phyloP scores from a whole-genome alignment of 2,113 vertebrate genomes.

The Haplochromis burtoni region DNA sequence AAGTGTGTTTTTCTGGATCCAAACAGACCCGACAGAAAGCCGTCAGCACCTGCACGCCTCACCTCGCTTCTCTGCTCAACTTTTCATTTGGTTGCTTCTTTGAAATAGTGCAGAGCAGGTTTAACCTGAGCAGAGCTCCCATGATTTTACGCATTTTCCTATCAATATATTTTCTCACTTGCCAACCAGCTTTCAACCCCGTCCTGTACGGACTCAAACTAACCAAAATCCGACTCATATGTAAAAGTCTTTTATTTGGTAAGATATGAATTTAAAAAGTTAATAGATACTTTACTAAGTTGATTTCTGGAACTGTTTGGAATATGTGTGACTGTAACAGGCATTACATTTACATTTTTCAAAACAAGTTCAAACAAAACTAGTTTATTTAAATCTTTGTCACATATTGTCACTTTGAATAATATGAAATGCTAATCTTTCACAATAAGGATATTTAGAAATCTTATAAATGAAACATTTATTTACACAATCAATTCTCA shows the following conservation, averaged over 20 bases:
- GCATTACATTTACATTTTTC: not conserved
- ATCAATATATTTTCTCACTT: constrained; percentile 34
- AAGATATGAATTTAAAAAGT: not conserved
- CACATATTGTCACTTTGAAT: not conserved
- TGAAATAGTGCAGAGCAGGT: constrained; percentile 41
- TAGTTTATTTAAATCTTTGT: not conserved
- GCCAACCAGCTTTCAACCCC: constrained; percentile 41
- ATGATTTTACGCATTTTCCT: not conserved
- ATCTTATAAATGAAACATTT: not conserved
- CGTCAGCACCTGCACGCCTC: constrained; percentile 24
- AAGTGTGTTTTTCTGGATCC: not conserved
- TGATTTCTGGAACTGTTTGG: not conserved
- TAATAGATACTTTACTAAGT: not conserved
- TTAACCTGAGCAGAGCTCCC: not conserved
- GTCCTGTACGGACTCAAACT: constrained; percentile 47
- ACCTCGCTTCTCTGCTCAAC: constrained; percentile 40
- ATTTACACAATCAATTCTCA: not conserved
- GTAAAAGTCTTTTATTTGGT: not conserved
- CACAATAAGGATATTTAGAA: not conserved
- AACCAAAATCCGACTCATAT: constrained; percentile 2
- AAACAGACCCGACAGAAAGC: not conserved
- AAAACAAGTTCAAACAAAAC: not conserved
- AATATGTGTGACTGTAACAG: not conserved
- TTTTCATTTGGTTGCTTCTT: constrained; percentile 21
- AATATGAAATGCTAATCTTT: not conserved